Base-by-base conservation (phyloP, 2,797 vertebrate genomes). In the Gallinago stenura region DNA sequence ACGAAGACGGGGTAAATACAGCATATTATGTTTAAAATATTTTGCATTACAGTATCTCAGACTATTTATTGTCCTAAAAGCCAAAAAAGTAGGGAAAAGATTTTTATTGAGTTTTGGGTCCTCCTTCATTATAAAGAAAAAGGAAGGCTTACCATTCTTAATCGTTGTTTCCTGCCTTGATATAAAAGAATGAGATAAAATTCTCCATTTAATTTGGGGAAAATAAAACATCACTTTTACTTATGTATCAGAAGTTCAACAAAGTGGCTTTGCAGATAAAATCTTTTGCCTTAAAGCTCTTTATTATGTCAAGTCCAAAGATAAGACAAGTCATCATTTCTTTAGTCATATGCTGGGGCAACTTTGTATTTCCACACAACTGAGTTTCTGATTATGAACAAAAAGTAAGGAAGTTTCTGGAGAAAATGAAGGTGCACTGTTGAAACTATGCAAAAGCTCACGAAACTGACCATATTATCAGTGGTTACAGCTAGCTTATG, bases 361-460 rank as follows among this genome's bases (percentile, higher is more conserved):
- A 77, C 17, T 70, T 64, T 3, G 0, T 60, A 46, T 65, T 83
- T 93, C 62, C 57, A 54, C 12, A 53, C 33, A 78, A 53, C 48
- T 45, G 24, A 56, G 21, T 72, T 81, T 82, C 68, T 86, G 61
- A 62, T 53, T 83, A 22, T 8, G 31, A 70, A 69, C n/a, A 76
- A 69, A 73, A 87, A 85, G 14, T 77, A 92, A 65, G 6, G 1
- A 88, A 41, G 4, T 68, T 87, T 73, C 50, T 80, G 22, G 53
- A 68, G n/a, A 75, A 87, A 83, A 64, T 51, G n/a, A 68, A 75
- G 65, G 14, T 66, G 79, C 79, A 91, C 70, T 82, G 87, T 15
- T 89, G 75, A 79, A 91, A 81, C 37, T 90, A 66, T 88, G 85
- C 82, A 92, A 88, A 92, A 88, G 26, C n/a, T 76, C 79, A 80